These are phyloP conservation scores for Nephrotoma appendiculata DNA, from an alignment of 2,888 invertebrate species.

Conservation along the genomic window DNA sequence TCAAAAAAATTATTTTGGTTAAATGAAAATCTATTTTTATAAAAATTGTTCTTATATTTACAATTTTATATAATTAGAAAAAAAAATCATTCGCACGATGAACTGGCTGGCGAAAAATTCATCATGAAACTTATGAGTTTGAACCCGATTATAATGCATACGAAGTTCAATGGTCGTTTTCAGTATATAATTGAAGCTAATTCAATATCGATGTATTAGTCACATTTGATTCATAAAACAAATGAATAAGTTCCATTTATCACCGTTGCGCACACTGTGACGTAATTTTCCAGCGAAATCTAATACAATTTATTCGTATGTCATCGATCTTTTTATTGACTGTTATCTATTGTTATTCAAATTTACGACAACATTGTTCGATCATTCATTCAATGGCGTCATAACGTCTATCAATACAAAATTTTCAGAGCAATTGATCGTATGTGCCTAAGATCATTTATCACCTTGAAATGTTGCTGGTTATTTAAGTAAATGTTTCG, in stretches of 20 bases:
- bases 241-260: not conserved
- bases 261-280: not conserved
- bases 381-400: not conserved
- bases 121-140: not conserved
- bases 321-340: not conserved
- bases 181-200: not conserved
- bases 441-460: too few relatives aligned
- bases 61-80: not conserved
- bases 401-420: not conserved
- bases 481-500: too few relatives aligned
- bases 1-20: not conserved
- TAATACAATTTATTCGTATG: not conserved
- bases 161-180: not conserved
- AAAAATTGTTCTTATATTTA: not conserved
- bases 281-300: not conserved
- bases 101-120: not conserved
- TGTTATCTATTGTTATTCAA: not conserved
- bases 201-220: not conserved
- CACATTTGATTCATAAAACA: not conserved
- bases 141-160: too few relatives aligned
- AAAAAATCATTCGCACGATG: not conserved
- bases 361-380: not conserved
- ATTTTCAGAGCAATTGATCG: too few relatives aligned
- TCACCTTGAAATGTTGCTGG: too few relatives aligned
- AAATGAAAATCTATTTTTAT: not conserved